Base-by-base conservation (phyloP, 30 jellyfish, hydroid and myxozoan species). In the Pseudorhiza aurosa region DNA sequence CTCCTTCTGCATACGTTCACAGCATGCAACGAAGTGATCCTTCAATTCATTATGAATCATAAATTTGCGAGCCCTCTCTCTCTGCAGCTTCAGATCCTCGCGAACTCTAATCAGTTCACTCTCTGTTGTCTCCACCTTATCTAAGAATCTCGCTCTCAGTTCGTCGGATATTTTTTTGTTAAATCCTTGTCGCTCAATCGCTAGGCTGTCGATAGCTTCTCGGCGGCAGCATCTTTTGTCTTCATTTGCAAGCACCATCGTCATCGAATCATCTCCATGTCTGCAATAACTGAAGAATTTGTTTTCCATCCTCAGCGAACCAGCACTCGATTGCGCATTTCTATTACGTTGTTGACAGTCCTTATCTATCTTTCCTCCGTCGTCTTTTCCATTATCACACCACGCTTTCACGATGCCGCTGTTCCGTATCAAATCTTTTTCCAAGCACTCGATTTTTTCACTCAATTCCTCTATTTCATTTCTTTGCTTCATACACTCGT, bases 1-100 rank as follows among this genome's bases (percentile, higher is more conserved):
- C 28, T 80, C 91, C 1, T 50, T 21, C 45, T 80, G 91, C 33
- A 80, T 56, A 10, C 35, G 28, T 65, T 80, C 91, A 22, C 82
- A 21, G 24, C 24, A 32, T 17, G 28, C 50, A 8, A 80, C 84
- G 17, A 80, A 80, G 7, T 84, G 58, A 36, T 80, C 42, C 33
- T 80, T 80, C 1, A 80, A 72, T 67, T 80, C 91, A 44, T 80
- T 78, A 2, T 45, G 58, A 4, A 80, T 45, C 0, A 68, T 49
- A 68, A 80, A 25, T 42, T 77, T 64, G 65, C 84, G 76, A n/a
- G 32, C 28, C 36, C 65, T 49, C 62, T 64, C 84, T 30, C 26
- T 49, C 55, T 65, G 77, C 26, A 18, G 1, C 53, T 30, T 51
- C 77, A 80, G 26, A 8, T 80, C 91, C 24, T 6, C 28, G 18